Conservation (phyloP, 2,113 vertebrate species). For the Bambusicola thoracicus region DNA sequence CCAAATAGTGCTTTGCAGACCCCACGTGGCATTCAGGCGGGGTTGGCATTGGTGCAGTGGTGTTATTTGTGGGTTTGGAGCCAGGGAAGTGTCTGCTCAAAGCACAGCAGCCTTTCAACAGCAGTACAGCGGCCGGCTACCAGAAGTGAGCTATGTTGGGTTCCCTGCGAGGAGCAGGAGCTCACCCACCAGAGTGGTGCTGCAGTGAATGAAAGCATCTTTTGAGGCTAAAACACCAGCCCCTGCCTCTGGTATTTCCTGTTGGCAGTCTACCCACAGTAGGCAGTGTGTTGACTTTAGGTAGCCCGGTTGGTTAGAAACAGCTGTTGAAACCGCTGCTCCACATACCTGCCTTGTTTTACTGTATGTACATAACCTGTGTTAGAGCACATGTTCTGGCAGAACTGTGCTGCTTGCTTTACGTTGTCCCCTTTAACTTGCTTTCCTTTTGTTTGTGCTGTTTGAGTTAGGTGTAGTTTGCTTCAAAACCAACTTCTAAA, state of each 20-base stretch:
- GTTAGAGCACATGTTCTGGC: background rate
- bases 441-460: background rate
- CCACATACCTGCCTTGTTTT: background rate
- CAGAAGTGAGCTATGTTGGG: background rate
- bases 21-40: rapidly evolving
- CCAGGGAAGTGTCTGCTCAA: background rate
- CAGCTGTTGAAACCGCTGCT: too few species aligned
- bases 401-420: background rate
- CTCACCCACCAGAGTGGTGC: rapidly evolving
- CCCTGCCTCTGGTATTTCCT: background rate
- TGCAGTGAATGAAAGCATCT: background rate
- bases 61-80: rapidly evolving
- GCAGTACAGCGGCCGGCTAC: background rate
- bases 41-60: rapidly evolving
- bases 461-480: background rate
- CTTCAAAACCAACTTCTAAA: background rate
- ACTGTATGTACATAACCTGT: background rate
- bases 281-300: background rate
- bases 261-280: background rate
- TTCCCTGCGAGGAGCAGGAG: background rate
- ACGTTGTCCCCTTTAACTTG: background rate
- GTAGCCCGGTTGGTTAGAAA: background rate
- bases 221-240: background rate
- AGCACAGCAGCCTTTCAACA: background rate
- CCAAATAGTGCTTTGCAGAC: background rate